Conservation (phyloP, 2,113 vertebrate genomes). For the Vidua macroura region DNA sequence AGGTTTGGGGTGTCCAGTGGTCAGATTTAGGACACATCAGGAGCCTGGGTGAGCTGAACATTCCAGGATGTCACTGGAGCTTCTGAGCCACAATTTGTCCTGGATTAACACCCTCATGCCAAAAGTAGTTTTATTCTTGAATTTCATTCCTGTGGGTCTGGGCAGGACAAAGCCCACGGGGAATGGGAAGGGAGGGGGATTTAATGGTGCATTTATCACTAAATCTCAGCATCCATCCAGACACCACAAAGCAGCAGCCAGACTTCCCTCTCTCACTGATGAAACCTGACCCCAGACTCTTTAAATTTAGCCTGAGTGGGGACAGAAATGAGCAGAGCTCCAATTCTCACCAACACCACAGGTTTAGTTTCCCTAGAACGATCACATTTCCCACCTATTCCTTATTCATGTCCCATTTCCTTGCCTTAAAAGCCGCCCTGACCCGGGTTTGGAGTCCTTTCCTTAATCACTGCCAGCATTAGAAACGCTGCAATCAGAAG, state of each 20-base stretch:
- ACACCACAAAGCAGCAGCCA: not conserved
- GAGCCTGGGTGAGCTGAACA: not conserved
- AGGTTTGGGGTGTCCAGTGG: not conserved
- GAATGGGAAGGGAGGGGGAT: not conserved
- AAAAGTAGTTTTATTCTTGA: accelerated
- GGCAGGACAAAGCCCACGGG: not conserved
- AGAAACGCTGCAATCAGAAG: not conserved
- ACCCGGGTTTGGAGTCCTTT: not conserved
- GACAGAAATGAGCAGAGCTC: not conserved
- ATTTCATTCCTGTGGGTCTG: accelerated
- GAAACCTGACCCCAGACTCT: not conserved
- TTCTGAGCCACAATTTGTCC: accelerated
- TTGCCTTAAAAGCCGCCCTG: not conserved
- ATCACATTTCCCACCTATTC: not conserved
- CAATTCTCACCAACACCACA: not conserved
- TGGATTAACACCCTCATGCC: accelerated
- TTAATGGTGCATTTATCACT: not conserved
- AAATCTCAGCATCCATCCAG: not conserved
- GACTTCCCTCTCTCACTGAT: not conserved
- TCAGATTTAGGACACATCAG: accelerated
- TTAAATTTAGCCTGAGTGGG: not conserved
- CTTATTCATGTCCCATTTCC: not conserved
- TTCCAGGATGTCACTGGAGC: not conserved
- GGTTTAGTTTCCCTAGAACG: not conserved
- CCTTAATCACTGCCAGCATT: not conserved